Evolutionary conservation across 1,140 invertebrate species (phyloP), one percentile per base, ranked within the genome.

Genomic region (Vanessa atalanta): DNA sequence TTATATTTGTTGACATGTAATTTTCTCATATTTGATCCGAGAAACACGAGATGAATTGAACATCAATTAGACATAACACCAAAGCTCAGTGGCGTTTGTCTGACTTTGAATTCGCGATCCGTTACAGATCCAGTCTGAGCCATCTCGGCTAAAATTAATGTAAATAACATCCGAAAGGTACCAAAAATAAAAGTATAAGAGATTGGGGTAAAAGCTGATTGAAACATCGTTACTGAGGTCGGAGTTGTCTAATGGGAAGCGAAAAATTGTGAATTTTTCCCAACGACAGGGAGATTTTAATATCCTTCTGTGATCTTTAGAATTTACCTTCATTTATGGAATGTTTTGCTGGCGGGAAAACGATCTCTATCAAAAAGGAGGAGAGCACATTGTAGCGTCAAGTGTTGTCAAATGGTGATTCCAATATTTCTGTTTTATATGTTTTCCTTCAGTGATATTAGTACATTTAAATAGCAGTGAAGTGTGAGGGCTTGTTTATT

Each of bases 401-500:
- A 60, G 20, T 26, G 55, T n/a, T 8, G 20, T 4, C 55, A 60
- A 13, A n/a, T 51, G 48, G 12, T 51, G n/a, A 15, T n/a, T 51
- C 48, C 48, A 51, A 51, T 51, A 51, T 60, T 60, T 60, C 9
- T 23, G 26, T 68, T 68, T 55, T 12, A 68, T 37, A 57, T 68
- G 51, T 60, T 60, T 26, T 26, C 20, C 51, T 16, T 66, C 50
- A 47, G 16, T 57, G 65, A 68, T 55, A 68, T 68, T 53, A 23
- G 31, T 68, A 48, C 15, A 48, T 68, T 68, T 68, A 37, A 37
- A 68, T 55, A 31, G 65, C 20, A 67, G 53, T 53, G 15, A 23
- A 11, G 23, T 47, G 57, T 68, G 48, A 23, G 43, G 31, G 15
- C 65, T 57, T 50, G 64, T 65, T 53, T 68, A 68, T 68, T 68